These are phyloP conservation scores for Boulengeromyrus knoepffleri DNA, from an alignment of 2,113 vertebrate species.

Conservation along the genomic window DNA sequence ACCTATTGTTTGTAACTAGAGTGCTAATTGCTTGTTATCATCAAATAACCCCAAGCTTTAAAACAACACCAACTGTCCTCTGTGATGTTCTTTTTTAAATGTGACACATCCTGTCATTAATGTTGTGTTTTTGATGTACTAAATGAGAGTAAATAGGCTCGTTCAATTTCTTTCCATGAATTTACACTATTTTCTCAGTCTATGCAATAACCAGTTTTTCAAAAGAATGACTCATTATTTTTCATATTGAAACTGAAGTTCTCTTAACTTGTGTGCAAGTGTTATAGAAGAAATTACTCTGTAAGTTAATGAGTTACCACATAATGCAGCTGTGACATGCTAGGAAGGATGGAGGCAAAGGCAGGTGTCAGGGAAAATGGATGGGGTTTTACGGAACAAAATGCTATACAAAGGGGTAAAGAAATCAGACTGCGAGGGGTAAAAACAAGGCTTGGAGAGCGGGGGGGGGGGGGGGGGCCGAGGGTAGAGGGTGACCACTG, in stretches of 20 bases:
- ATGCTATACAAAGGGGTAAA: no score
- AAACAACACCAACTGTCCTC: slow-evolving; percentile 6
- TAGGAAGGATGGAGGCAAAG: no score
- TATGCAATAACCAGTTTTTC: background rate
- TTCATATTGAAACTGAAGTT: background rate
- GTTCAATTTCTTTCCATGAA: no score
- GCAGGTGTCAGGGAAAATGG: no score
- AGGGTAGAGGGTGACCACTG: no score
- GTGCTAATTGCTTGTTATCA: slow-evolving; percentile 30
- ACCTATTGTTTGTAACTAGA: slow-evolving; percentile 25
- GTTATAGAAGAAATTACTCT: background rate
- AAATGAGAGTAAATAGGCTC: background rate
- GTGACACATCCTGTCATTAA: background rate
- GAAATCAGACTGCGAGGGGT: no score
- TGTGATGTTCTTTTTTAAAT: background rate
- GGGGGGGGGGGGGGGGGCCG: no score
- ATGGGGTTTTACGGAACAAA: no score
- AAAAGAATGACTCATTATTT: background rate
- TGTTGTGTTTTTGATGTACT: background rate
- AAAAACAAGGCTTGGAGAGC: no score
- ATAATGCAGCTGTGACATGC: background rate
- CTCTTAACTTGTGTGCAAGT: background rate
- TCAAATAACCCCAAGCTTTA: slow-evolving; percentile 9
- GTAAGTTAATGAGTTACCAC: background rate
- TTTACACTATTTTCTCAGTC: background rate